Conservation (phyloP, 2,113 vertebrate species). For the Genyomyrus donnyi region DNA sequence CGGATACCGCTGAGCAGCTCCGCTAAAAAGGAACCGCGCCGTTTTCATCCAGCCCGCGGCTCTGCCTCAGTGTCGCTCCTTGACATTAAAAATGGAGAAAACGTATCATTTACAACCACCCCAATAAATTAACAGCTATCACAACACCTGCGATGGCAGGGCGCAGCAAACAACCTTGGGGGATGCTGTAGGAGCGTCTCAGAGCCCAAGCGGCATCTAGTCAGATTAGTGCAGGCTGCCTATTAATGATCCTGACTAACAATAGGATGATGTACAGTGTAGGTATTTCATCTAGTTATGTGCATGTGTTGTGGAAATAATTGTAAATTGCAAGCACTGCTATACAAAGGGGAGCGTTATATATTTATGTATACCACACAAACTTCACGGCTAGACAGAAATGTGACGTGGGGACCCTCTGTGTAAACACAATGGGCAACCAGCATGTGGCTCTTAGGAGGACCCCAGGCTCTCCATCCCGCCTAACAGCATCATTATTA, state of each 20-base stretch:
- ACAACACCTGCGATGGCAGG: background rate
- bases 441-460: background rate
- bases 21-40: background rate
- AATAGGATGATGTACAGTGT: background rate
- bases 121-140: background rate
- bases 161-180: background rate
- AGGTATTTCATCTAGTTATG: background rate
- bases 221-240: background rate
- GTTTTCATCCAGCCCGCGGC: background rate
- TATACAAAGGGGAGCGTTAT: background rate
- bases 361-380: background rate
- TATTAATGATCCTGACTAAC: background rate
- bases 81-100: background rate
- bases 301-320: background rate
- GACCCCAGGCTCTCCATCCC: background rate
- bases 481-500: background rate
- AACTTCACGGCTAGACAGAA: background rate
- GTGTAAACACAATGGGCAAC: background rate
- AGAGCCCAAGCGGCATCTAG: background rate
- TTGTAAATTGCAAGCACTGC: background rate
- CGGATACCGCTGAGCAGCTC: background rate
- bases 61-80: background rate
- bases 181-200: background rate
- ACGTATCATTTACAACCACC: background rate
- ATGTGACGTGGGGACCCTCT: background rate